Evolutionary conservation across 2,113 vertebrate species (phyloP).

Genomic region (Stegastes partitus): DNA sequence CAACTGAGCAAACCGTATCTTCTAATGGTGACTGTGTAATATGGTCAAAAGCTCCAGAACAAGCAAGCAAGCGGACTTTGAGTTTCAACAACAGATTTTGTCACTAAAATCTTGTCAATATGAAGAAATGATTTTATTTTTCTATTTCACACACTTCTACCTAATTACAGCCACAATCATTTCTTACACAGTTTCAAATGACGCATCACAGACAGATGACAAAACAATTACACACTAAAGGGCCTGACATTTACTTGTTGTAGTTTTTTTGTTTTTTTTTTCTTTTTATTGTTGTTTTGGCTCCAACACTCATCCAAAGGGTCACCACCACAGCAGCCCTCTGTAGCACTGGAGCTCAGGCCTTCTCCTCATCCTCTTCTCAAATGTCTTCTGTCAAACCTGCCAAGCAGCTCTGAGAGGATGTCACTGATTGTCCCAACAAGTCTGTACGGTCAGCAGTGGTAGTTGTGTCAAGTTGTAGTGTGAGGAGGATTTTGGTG

Average conservation of each 20-base stretch:
- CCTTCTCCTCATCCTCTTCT: slow-evolving; percentile 33
- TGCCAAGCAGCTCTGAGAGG: slow-evolving; percentile 44
- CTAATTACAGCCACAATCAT: background rate
- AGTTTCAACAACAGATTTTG: background rate
- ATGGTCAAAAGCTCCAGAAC: background rate
- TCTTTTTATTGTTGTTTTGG: background rate
- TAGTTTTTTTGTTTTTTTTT: background rate
- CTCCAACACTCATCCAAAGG: slow-evolving; percentile 6
- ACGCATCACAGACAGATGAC: too few species aligned
- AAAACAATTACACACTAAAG: background rate
- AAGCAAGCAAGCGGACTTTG: background rate
- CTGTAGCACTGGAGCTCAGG: slow-evolving; percentile 63
- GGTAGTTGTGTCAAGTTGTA: background rate
- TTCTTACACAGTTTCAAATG: slow-evolving; percentile 1
- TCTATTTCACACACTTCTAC: background rate
- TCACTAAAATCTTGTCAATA: background rate
- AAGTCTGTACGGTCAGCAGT: slow-evolving; percentile 12
- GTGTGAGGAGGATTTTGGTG: background rate
- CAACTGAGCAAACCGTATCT: too few species aligned
- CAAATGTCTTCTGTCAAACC: slow-evolving; percentile 10
- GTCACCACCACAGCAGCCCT: slow-evolving; percentile 44
- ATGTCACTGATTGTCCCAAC: background rate
- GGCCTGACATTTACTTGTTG: background rate
- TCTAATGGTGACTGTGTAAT: background rate
- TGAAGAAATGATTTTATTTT: background rate